Conservation (phyloP, 2,113 vertebrate genomes). For the Neotoma lepida region DNA sequence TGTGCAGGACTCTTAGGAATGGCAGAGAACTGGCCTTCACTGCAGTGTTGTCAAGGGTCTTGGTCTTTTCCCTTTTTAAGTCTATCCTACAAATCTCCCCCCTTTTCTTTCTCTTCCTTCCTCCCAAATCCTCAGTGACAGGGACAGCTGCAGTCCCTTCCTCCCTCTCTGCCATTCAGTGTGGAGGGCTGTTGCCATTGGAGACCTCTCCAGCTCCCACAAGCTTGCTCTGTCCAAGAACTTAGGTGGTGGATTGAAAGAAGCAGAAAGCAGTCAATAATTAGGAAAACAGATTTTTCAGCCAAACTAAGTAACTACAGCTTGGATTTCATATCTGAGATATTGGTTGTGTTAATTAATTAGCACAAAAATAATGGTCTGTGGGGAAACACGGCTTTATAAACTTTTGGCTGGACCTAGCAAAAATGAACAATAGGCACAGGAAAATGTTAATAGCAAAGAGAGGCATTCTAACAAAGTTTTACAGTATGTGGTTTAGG, state of each 20-base stretch:
- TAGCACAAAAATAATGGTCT: constrained; percentile 77
- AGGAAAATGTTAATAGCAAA: constrained; percentile 75
- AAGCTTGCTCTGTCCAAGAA: constrained; percentile 68
- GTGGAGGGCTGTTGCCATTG: constrained; percentile 55
- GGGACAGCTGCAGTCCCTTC: constrained; percentile 67
- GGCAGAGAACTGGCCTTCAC: constrained; percentile 12
- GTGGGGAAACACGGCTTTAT: constrained; percentile 70
- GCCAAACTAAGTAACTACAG: constrained; percentile 68
- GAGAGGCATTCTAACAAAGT: constrained; percentile 79
- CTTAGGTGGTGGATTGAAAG: constrained; percentile 74
- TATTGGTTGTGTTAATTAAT: constrained; percentile 78
- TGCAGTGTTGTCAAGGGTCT: constrained; percentile 52
- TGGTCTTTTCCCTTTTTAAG: constrained; percentile 51
- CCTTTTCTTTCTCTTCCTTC: constrained; percentile 70
- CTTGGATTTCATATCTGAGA: constrained; percentile 74
- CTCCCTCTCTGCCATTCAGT: constrained; percentile 61
- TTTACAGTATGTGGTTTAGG: constrained; percentile 75
- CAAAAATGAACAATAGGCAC: constrained; percentile 69
- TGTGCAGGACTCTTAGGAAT: not conserved
- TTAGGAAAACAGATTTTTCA: constrained; percentile 77
- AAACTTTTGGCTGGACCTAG: constrained; percentile 71
- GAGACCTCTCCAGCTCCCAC: constrained; percentile 71
- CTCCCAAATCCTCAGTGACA: constrained; percentile 74
- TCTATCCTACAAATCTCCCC: constrained; percentile 57
- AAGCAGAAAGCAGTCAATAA: constrained; percentile 79